Evolutionary conservation across 2,888 invertebrate species (phyloP).

Genomic region (Balanococcus diminutus): DNA sequence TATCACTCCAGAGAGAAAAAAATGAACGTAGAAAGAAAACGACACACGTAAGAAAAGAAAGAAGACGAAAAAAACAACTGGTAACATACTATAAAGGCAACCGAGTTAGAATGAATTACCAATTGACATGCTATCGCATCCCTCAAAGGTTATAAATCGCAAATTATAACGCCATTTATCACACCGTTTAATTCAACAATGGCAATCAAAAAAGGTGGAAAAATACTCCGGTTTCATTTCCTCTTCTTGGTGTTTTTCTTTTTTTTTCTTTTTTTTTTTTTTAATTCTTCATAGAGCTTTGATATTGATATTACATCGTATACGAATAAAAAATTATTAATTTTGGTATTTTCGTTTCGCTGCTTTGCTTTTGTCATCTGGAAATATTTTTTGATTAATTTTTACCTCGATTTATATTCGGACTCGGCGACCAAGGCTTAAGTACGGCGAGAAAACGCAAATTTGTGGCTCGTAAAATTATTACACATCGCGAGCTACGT

Average conservation of each 20-base stretch:
- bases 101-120: conserved; percentile 1
- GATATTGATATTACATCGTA: background rate
- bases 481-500: background rate
- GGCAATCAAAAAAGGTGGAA: background rate
- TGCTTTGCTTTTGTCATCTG: background rate
- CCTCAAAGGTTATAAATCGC: conserved; percentile 20
- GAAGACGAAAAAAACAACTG: background rate
- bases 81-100: background rate
- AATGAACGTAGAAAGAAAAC: too few relatives aligned
- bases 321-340: too few relatives aligned
- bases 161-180: conserved; percentile 29
- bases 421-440: background rate
- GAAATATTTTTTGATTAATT: background rate
- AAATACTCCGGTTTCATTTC: background rate
- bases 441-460: background rate
- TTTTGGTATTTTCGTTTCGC: too few relatives aligned
- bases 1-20: background rate
- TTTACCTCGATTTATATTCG: background rate
- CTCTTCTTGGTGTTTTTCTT: background rate
- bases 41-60: background rate
- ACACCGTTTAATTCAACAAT: conserved; percentile 15
- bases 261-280: background rate
- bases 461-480: background rate
- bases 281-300: background rate
- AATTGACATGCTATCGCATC: conserved; percentile 24